phyloP scores from a whole-genome alignment of 2,888 invertebrate genomes.

The Arctia plantaginis region DNA sequence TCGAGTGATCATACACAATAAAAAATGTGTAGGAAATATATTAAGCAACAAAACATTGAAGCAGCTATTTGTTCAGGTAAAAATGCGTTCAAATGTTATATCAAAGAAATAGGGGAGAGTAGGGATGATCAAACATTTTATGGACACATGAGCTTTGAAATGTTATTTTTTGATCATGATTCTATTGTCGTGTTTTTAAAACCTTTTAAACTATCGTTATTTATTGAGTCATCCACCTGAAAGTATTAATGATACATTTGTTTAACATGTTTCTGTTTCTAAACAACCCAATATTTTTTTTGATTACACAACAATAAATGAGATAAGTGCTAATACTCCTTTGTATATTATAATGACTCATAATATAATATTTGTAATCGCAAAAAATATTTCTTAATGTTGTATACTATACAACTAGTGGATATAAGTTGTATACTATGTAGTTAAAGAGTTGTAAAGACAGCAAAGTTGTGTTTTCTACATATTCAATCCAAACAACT shows the following conservation, averaged over 20 bases:
- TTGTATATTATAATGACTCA: too few species aligned
- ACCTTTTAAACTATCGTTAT: not conserved
- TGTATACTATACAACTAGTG: too few species aligned
- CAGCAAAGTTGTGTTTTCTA: not conserved
- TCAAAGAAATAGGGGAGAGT: conserved; percentile 22
- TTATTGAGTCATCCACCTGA: too few species aligned
- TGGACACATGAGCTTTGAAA: conserved; percentile 10
- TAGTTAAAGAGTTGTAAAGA: not conserved
- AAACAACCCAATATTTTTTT: not conserved
- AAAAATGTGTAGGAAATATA: conserved; percentile 40
- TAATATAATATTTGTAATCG: too few species aligned
- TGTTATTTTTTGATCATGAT: not conserved
- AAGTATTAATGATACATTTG: not conserved
- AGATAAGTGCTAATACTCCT: too few species aligned
- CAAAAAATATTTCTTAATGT: too few species aligned
- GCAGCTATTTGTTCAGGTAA: conserved; percentile 41
- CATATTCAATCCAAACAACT: too few species aligned
- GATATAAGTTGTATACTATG: not conserved
- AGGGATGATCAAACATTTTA: conserved; percentile 38
- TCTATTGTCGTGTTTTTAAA: not conserved
- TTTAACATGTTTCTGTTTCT: not conserved
- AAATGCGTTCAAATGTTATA: conserved; percentile 36
- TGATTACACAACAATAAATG: too few species aligned
- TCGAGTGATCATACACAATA: conserved; percentile 52
- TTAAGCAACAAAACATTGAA: conserved; percentile 38